Conservation (phyloP, 2,113 vertebrate genomes). For the Neodon shergylaensis region DNA sequence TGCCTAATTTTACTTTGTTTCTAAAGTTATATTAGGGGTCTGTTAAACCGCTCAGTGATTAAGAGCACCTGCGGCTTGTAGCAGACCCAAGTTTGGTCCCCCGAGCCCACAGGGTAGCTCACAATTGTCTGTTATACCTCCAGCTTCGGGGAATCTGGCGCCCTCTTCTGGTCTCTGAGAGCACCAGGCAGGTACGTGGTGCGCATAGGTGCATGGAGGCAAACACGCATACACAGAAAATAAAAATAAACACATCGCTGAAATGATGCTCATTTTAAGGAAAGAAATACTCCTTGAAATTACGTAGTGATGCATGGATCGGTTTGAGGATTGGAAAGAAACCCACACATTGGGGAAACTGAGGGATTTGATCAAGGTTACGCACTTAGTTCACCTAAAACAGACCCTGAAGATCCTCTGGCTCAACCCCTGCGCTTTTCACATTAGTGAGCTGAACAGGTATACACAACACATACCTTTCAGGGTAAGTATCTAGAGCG, state of each 20-base stretch:
- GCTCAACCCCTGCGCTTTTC: slow-evolving; percentile 65
- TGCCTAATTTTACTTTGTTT: slow-evolving; percentile 10
- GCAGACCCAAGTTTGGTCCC: background rate
- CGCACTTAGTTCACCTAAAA: background rate
- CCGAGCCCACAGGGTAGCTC: background rate
- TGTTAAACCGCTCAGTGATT: background rate
- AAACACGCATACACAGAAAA: background rate
- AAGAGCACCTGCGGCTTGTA: background rate
- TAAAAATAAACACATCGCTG: background rate
- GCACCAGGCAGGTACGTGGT: background rate
- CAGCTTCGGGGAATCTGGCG: too few species aligned
- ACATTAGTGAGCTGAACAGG: slow-evolving; percentile 48
- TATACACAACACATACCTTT: slow-evolving; percentile 41
- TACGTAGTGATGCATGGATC: background rate
- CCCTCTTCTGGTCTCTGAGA: background rate
- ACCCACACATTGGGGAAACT: background rate
- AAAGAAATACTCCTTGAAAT: background rate
- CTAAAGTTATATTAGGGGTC: background rate
- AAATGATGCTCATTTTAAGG: slow-evolving; percentile 39
- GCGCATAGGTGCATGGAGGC: background rate
- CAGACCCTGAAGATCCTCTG: slow-evolving; percentile 22
- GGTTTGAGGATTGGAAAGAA: slow-evolving; percentile 56
- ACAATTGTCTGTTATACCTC: too few species aligned
- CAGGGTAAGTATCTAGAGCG: slow-evolving; percentile 58
- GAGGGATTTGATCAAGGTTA: background rate